Evolutionary conservation across 2,113 vertebrate species (phyloP).

Genomic region (Varanus komodoensis): DNA sequence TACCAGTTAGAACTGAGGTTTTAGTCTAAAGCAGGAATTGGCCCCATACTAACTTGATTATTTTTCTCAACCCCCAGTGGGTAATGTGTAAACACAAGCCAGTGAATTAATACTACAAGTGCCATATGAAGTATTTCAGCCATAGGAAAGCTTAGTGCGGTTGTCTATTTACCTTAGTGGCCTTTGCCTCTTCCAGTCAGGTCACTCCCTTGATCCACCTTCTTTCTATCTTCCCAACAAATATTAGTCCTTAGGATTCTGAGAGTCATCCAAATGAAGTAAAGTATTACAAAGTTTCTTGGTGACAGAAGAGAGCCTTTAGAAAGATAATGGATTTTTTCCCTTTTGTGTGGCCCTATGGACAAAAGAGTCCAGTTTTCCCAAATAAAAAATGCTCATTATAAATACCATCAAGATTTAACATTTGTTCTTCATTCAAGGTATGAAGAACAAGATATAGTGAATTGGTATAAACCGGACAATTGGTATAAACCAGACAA

Average conservation of each 20-base stretch:
- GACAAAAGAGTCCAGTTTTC: slow-evolving; percentile 20
- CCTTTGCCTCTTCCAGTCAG: neutral
- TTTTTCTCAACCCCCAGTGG: neutral
- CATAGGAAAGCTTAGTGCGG: neutral
- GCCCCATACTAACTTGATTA: neutral
- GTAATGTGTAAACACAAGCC: neutral
- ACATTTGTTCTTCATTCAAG: slow-evolving; percentile 60
- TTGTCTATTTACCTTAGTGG: neutral
- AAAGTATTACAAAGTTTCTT: slow-evolving; percentile 19
- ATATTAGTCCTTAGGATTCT: neutral
- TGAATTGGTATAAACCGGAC: too few relatives aligned
- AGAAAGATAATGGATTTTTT: neutral
- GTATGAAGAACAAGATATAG: slow-evolving; percentile 48
- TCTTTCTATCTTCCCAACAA: slow-evolving; percentile 1
- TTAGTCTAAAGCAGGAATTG: too few relatives aligned
- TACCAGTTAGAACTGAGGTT: too few relatives aligned
- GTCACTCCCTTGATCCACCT: neutral
- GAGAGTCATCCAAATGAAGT: slow-evolving; percentile 12
- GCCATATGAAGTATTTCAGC: neutral
- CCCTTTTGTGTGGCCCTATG: slow-evolving; percentile 5
- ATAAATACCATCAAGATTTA: slow-evolving; percentile 63
- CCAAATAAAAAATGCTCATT: slow-evolving; percentile 37
- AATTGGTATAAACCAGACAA: too few relatives aligned
- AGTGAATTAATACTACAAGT: neutral
- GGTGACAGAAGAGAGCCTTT: neutral